phyloP scores from a whole-genome alignment of 2,888 invertebrate genomes.

The Heliconius erato region DNA sequence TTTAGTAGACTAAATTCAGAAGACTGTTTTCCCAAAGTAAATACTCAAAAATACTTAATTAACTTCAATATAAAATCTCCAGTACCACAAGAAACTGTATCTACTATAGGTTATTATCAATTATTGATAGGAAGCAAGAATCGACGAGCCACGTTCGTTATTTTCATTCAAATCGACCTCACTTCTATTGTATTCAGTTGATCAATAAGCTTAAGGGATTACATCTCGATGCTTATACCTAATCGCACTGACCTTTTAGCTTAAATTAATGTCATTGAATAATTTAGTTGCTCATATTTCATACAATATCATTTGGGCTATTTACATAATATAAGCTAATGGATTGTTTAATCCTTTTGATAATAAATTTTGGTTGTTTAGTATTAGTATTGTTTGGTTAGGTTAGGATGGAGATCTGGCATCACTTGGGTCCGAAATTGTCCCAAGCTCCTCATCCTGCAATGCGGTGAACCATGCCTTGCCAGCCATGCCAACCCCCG shows the following conservation, averaged over 20 bases:
- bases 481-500: too few relatives aligned
- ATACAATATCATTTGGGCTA: conserved; percentile 23
- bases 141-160: not conserved
- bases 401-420: too few relatives aligned
- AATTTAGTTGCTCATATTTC: conserved; percentile 35
- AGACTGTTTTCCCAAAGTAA: not conserved
- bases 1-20: not conserved
- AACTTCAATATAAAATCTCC: not conserved
- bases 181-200: conserved; percentile 25
- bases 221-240: conserved; percentile 35
- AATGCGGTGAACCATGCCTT: too few relatives aligned
- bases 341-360: conserved; percentile 15
- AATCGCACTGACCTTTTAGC: conserved; percentile 37
- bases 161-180: not conserved
- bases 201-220: conserved; percentile 38
- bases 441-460: too few relatives aligned
- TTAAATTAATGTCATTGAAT: conserved; percentile 34
- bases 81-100: not conserved
- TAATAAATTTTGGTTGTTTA: conserved; percentile 51
- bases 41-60: not conserved
- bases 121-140: not conserved
- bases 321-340: conserved; percentile 18
- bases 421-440: too few relatives aligned
- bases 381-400: not conserved
- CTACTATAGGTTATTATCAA: not conserved